phyloP scores from a whole-genome alignment of 2,888 invertebrate species.

The Macrosiphum euphorbiae region DNA sequence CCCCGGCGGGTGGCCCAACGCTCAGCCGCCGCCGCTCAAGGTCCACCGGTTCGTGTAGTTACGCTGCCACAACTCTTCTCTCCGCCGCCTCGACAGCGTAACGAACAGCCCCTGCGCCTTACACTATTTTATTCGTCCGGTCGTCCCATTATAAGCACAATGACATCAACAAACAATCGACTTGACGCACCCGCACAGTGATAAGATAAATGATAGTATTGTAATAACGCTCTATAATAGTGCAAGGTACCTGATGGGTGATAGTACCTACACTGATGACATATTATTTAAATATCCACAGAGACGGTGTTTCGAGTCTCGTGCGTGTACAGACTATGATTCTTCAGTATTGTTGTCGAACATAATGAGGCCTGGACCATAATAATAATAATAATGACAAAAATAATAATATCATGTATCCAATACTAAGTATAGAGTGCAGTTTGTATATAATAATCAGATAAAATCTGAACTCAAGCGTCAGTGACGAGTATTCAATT shows the following conservation, averaged over 20 bases:
- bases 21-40: constrained; percentile 37
- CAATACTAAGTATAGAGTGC: neutral
- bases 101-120: neutral
- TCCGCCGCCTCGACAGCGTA: neutral
- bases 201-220: neutral
- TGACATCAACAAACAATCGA: neutral
- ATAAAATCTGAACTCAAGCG: neutral
- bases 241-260: neutral
- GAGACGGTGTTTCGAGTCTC: neutral
- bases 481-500: neutral
- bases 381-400: neutral
- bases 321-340: neutral
- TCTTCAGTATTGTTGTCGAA: neutral
- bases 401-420: neutral
- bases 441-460: neutral
- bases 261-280: neutral
- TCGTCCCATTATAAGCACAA: neutral
- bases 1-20: constrained; percentile 56
- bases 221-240: neutral
- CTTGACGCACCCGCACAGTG: neutral
- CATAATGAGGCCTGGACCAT: neutral
- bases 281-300: neutral
- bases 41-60: constrained; percentile 58
- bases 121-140: neutral
- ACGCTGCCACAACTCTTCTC: constrained; percentile 17